Base-by-base conservation (phyloP, 1,140 invertebrate species). In the Drosophila nigromelanica region DNA sequence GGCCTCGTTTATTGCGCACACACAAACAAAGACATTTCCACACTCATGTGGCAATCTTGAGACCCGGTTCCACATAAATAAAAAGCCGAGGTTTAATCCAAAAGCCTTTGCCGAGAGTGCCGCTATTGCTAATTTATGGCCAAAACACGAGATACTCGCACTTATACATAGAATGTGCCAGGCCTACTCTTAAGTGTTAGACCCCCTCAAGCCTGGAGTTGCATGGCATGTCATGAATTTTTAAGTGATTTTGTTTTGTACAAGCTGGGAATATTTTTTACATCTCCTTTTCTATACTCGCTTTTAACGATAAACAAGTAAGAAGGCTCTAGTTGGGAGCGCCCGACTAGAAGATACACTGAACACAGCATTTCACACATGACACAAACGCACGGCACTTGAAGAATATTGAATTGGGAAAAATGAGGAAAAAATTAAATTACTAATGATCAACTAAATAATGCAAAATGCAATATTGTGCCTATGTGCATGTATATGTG, bases 51-150 rank as follows among this genome's bases (percentile, higher is more conserved):
- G 70, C 62, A 72, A 59, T 67, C 52, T 37, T 24, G 33, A 67
- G 47, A 47, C 54, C 62, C 54, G 30, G 18, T 59, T 37, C 43
- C 60, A 67, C 71, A 86, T 89, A 89, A 87, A 89, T 82, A 82
- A 89, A 76, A 82, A 55, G 59, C 63, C 72, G 72, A 72, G 67
- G 48, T 69, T 73, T 43, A 52, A 33, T 42, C 66, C 27, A 45
- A 73, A 67, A 45, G 24, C 63, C 39, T 66, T 67, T 47, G 43
- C 37, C 43, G 56, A 50, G 50, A 60, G 55, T 60, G 56, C 45
- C 66, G 81, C 80, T 75, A 67, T 51, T 81, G 69, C 73, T 85
- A 86, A 89, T 86, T 86, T 86, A 86, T 86, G 75, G 60, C 74
- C 78, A 64, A 78, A 74, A 80, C 61, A 77, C 43, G 59, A 66